These are phyloP conservation scores for Eubasilissa splendida DNA, from an alignment of 2,888 invertebrate genomes.

Conservation along the genomic window DNA sequence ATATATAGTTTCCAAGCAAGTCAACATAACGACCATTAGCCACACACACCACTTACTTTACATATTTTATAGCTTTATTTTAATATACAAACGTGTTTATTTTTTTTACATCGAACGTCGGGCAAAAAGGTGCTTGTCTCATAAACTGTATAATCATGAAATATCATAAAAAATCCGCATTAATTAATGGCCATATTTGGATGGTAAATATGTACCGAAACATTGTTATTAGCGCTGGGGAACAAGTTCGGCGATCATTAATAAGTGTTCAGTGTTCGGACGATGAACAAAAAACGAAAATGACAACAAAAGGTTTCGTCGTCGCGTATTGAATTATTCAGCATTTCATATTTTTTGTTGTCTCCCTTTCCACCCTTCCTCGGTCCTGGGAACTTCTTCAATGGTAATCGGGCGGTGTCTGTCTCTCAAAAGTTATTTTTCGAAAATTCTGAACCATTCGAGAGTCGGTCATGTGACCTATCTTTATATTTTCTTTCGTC, in stretches of 20 bases:
- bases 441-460: neutral
- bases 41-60: no score
- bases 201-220: neutral
- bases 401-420: slow-evolving; percentile 10
- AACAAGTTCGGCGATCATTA: slow-evolving; percentile 1
- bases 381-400: slow-evolving; percentile 6
- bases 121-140: no score
- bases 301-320: slow-evolving; percentile 13
- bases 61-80: no score
- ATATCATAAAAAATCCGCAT: neutral
- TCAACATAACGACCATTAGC: no score
- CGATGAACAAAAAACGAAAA: slow-evolving; percentile 5
- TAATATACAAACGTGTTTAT: no score
- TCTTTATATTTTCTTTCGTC: no score
- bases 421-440: slow-evolving; percentile 9
- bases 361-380: neutral
- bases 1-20: no score
- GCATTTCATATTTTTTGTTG: slow-evolving; percentile 7
- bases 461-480: neutral
- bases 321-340: slow-evolving; percentile 15
- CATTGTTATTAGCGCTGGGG: neutral
- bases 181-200: neutral
- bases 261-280: neutral
- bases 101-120: no score
- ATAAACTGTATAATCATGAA: neutral